Percentiles rank a stretch among this genome's conserved stretches.
Evolutionary conservation across 2,797 vertebrate species (phyloP).

Genomic region (Hypotaenidia okinawae): DNA sequence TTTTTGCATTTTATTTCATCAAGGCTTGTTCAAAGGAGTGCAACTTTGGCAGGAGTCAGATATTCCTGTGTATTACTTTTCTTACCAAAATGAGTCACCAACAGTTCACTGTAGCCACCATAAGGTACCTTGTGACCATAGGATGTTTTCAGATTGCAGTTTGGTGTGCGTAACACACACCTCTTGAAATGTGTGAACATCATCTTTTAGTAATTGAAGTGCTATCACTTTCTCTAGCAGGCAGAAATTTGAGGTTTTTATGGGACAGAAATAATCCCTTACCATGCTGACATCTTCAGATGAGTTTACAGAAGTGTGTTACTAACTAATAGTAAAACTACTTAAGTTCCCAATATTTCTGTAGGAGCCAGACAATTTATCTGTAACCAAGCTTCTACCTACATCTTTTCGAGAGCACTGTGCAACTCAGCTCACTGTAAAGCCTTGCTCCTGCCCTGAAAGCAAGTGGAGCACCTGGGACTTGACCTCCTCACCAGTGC

Average conservation of each 20-base stretch:
- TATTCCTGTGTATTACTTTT: neutral
- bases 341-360: neutral
- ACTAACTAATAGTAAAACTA: neutral
- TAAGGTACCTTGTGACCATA: neutral
- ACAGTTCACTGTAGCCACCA: neutral
- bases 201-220: neutral
- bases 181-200: neutral
- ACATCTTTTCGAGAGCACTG: neutral
- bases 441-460: neutral
- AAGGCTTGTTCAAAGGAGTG: neutral
- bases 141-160: neutral
- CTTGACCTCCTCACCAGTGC: conserved; percentile 12
- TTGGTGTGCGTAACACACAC: neutral
- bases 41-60: neutral
- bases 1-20: neutral
- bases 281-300: neutral
- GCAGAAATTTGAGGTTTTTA: neutral
- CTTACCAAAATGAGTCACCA: neutral
- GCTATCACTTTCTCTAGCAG: neutral
- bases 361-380: neutral
- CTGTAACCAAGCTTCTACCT: neutral
- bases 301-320: neutral
- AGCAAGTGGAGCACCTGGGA: conserved; percentile 27
- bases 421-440: neutral
- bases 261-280: neutral